These are phyloP conservation scores for Merops nubicus DNA, from an alignment of 2,113 vertebrate genomes.

Conservation along the genomic window DNA sequence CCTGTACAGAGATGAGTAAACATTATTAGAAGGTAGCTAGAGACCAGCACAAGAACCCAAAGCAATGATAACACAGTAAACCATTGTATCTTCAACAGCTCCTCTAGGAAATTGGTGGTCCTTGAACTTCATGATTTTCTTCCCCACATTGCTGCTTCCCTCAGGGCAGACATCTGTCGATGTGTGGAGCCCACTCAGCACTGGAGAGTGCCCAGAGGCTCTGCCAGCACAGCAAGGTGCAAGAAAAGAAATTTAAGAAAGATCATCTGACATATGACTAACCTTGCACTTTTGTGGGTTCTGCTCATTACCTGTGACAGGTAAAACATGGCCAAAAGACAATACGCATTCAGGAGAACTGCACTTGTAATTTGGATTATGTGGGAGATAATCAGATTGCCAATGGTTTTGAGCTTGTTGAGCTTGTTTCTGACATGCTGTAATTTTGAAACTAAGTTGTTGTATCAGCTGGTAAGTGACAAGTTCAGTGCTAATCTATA, in stretches of 20 bases:
- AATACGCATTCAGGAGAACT: neutral
- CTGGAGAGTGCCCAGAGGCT: neutral
- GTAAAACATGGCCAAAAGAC: neutral
- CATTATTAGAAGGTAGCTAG: fast-evolving
- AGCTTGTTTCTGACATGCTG: constrained; percentile 69
- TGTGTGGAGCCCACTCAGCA: fast-evolving
- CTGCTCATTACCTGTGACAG: neutral
- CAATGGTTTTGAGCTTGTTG: constrained; percentile 65
- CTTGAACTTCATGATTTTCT: neutral
- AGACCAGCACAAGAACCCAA: neutral
- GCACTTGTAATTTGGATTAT: constrained; percentile 26
- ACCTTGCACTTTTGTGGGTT: neutral
- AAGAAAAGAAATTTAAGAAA: neutral
- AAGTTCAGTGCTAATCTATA: constrained; percentile 75
- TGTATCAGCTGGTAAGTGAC: constrained; percentile 68
- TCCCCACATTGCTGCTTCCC: neutral
- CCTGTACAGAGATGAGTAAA: neutral
- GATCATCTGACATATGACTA: neutral
- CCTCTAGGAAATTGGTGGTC: neutral
- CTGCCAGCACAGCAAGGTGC: fast-evolving
- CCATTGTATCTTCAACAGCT: neutral
- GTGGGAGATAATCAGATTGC: constrained; percentile 27
- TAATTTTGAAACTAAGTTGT: constrained; percentile 76
- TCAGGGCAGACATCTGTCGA: fast-evolving
- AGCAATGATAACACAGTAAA: neutral